A percentile compares a stretch with the other conserved stretches of the same genome.
phyloP scores from a whole-genome alignment of 1,140 invertebrate species.

The Ceratosolen solmsi region DNA sequence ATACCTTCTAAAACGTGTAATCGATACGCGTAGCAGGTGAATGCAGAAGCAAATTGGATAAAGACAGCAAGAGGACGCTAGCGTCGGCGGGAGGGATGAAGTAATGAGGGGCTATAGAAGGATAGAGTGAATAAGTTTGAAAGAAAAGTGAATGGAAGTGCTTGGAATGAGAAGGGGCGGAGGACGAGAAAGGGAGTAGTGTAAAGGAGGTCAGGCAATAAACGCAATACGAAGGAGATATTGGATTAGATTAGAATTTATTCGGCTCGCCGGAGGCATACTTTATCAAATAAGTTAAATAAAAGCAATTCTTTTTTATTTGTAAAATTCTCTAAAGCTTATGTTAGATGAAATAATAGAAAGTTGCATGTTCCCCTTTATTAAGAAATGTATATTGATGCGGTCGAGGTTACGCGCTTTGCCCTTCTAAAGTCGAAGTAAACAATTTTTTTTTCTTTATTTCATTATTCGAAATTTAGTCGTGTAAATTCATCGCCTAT shows the following conservation, averaged over 20 bases:
- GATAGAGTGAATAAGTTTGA: neutral
- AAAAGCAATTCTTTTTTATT: slow-evolving; percentile 9
- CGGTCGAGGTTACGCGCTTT: too few relatives aligned
- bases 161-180: neutral
- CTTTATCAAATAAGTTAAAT: neutral
- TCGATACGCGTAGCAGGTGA: slow-evolving; percentile 54
- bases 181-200: slow-evolving; percentile 33
- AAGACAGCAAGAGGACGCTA: neutral
- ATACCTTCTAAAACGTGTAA: slow-evolving; percentile 54
- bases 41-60: slow-evolving; percentile 41
- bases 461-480: too few relatives aligned
- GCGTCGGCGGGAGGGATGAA: neutral
- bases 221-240: slow-evolving; percentile 15
- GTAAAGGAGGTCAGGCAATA: slow-evolving; percentile 46
- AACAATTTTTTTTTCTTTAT: too few relatives aligned
- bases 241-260: slow-evolving; percentile 40
- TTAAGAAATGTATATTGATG: neutral
- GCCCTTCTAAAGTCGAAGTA: too few relatives aligned
- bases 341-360: neutral
- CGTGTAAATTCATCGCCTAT: too few relatives aligned
- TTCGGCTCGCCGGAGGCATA: neutral
- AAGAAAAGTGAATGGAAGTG: neutral
- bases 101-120: neutral
- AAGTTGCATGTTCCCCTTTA: neutral
- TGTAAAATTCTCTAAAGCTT: neutral